Percentiles rank a stretch among this genome's conserved stretches.
phyloP scores from a whole-genome alignment of 2,113 vertebrate genomes.

The Clarias batrachus region DNA sequence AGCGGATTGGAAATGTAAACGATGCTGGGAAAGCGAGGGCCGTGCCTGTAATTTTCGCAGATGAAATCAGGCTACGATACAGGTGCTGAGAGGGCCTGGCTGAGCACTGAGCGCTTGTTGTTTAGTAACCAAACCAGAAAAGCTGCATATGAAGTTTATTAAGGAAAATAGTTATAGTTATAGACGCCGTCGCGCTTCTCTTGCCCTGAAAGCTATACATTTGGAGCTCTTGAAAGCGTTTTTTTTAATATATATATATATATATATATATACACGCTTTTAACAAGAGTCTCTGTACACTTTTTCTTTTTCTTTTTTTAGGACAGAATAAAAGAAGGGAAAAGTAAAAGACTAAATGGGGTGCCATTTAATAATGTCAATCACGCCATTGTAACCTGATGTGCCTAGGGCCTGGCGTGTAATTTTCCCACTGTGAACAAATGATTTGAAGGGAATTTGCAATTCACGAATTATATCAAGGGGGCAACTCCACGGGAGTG shows the following conservation, averaged over 20 bases:
- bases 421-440: background rate
- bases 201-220: background rate
- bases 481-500: background rate
- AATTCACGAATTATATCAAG: background rate
- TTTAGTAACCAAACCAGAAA: constrained; percentile 46
- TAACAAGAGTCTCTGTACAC: constrained; percentile 19
- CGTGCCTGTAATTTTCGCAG: constrained; percentile 36
- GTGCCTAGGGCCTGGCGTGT: constrained; percentile 17
- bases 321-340: constrained; percentile 18
- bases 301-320: constrained; percentile 1
- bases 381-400: constrained; percentile 10
- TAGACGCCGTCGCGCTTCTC: background rate
- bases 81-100: constrained; percentile 42
- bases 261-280: background rate
- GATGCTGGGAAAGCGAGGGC: constrained; percentile 14
- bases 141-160: constrained; percentile 54
- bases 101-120: constrained; percentile 15
- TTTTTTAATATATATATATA: too few relatives aligned
- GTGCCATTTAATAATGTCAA: constrained; percentile 36
- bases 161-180: constrained; percentile 16
- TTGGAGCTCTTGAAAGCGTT: background rate
- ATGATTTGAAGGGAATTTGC: constrained; percentile 34
- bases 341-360: constrained; percentile 31
- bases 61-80: constrained; percentile 51
- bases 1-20: constrained; percentile 21